Evolutionary conservation across 2,797 vertebrate species (phyloP).

Genomic region (Aldrovandia affinis): DNA sequence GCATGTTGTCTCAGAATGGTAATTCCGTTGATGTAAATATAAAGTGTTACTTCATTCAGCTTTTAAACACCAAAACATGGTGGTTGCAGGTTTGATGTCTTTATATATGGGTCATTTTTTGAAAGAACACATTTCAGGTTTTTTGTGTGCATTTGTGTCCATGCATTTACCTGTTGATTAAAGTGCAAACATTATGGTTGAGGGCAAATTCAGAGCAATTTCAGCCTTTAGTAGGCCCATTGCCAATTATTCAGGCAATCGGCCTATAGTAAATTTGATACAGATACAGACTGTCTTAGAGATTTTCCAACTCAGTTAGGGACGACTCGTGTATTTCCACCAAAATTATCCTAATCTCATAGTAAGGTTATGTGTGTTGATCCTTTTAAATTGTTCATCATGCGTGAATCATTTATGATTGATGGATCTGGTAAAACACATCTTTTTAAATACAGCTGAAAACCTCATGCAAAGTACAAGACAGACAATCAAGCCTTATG

Average conservation of each 20-base stretch:
- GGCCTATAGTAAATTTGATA: too few relatives aligned
- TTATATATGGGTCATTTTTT: slow-evolving; percentile 11
- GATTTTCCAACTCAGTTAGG: neutral
- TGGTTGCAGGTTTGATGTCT: slow-evolving; percentile 24
- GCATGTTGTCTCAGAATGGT: slow-evolving; percentile 30
- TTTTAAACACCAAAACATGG: slow-evolving; percentile 35
- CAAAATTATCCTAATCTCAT: neutral
- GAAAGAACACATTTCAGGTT: slow-evolving; percentile 32
- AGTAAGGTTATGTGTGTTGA: neutral
- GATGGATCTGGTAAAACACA: slow-evolving; percentile 7
- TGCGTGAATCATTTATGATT: neutral
- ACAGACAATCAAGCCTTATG: slow-evolving; percentile 21
- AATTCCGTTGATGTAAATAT: slow-evolving; percentile 33
- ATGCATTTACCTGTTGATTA: neutral
- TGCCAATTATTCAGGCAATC: neutral
- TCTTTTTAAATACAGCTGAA: slow-evolving; percentile 26
- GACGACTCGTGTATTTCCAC: neutral
- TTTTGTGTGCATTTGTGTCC: slow-evolving; percentile 24
- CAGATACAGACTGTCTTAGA: neutral
- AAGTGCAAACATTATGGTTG: neutral
- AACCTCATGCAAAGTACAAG: slow-evolving; percentile 22
- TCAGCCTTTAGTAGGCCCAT: neutral
- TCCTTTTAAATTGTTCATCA: slow-evolving; percentile 5
- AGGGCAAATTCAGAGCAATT: neutral
- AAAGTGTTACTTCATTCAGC: slow-evolving; percentile 37